Evolutionary conservation across 1,140 invertebrate genomes (phyloP), one percentile per base, ranked within the genome.

Genomic region (Cardiocondyla obscurior): DNA sequence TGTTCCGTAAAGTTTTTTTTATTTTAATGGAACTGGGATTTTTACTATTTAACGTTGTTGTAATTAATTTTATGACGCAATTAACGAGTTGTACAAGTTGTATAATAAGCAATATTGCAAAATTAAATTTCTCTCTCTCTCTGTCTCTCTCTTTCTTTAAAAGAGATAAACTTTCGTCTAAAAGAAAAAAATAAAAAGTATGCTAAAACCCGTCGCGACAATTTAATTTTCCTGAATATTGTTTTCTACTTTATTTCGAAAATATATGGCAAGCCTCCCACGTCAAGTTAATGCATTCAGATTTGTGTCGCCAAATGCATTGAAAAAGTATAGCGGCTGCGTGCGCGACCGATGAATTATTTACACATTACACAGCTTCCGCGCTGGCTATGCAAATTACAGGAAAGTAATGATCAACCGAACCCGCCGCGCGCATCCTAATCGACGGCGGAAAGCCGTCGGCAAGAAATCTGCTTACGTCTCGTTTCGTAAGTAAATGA

Each of bases 381-480:
- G 33, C 44, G n/a, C n/a, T 49, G 12, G 10, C 60, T 64, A 39
- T 77, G 60, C 33, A 67, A 67, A 77, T 67, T 67, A 67, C 16
- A 14, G 73, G 14, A 25, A 33, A 67, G 25, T 79, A 67, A 79
- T 79, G 42, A 69, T 67, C 60, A 67, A 39, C 46, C 74, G 62
- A 36, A 28, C 5, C 60, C 14, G 5, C 10, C n/a, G 10, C 33
- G 12, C 28, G 74, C 46, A 79, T 67, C 25, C 16, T 53, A 30
- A 53, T 67, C 25, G 62, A 53, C 58, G 42, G n/a, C 8, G 14
- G 14, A 42, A n/a, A 57, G 22, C 16, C 22, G 36, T 19, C 36
- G 10, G 6, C 22, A 53, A 67, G 62, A 77, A 53, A 62, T 28
- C 22, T 33, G 7, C 49, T 74, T 62, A 39, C n/a, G 3, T 16